These are phyloP conservation scores for Pleuronectes platessa DNA, from an alignment of 2,113 vertebrate species.

Conservation along the genomic window DNA sequence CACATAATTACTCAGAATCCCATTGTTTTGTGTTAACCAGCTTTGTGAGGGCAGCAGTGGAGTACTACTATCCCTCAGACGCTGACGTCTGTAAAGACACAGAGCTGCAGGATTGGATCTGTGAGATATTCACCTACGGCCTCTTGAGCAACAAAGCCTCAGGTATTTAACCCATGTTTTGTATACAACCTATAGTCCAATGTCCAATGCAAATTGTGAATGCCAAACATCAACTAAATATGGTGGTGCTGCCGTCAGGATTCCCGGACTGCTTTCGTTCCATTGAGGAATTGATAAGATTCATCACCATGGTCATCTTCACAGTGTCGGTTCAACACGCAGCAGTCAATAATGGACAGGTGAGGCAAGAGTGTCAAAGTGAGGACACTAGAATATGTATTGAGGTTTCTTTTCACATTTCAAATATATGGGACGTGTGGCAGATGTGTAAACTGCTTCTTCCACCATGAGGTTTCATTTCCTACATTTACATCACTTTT, in stretches of 20 bases:
- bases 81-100: constrained; percentile 68
- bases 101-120: constrained; percentile 86
- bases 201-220: not conserved
- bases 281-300: constrained; percentile 61
- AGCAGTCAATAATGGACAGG: constrained; percentile 67
- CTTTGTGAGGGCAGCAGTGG: constrained; percentile 72
- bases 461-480: no score
- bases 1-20: not conserved
- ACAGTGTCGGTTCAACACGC: constrained; percentile 11
- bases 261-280: constrained; percentile 52
- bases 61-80: constrained; percentile 66
- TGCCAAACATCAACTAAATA: not conserved
- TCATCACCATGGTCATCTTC: constrained; percentile 78
- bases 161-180: constrained; percentile 11
- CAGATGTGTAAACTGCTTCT: no score
- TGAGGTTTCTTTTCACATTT: not conserved
- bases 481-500: no score
- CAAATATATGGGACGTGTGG: no score
- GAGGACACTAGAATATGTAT: not conserved
- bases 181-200: not conserved
- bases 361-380: constrained; percentile 15
- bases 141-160: constrained; percentile 74
- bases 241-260: constrained; percentile 34
- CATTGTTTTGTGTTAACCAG: constrained; percentile 54
- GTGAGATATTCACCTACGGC: constrained; percentile 83